Evolutionary conservation across 2,888 invertebrate species (phyloP).

Genomic region (Miltochrista miniata): DNA sequence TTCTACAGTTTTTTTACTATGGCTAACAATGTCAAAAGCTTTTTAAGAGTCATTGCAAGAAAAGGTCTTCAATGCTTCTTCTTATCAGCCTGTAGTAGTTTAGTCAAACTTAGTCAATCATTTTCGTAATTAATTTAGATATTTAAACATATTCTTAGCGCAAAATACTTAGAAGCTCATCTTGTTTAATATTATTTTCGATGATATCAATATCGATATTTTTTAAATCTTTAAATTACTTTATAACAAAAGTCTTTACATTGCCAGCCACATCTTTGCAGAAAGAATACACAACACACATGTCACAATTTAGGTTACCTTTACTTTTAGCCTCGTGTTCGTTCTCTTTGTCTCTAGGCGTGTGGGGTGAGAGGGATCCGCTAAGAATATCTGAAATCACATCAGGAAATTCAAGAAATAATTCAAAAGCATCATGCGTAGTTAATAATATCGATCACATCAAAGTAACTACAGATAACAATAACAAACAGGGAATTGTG

Average conservation of each 20-base stretch:
- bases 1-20: slow-evolving; percentile 37
- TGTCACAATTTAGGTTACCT: slow-evolving; percentile 81
- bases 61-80: too few species aligned
- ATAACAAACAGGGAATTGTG: too few species aligned
- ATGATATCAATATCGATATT: neutral
- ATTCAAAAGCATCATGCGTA: neutral
- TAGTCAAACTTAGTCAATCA: too few species aligned
- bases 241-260: neutral
- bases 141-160: too few species aligned
- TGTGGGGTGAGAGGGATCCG: slow-evolving; percentile 86
- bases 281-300: slow-evolving; percentile 51
- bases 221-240: neutral
- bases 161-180: neutral
- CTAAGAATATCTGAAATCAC: slow-evolving; percentile 89
- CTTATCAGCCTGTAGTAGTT: too few species aligned
- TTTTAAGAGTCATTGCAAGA: neutral
- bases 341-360: slow-evolving; percentile 87
- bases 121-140: too few species aligned
- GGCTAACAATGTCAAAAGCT: slow-evolving; percentile 24
- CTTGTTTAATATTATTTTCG: neutral
- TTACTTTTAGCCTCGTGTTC: slow-evolving; percentile 90
- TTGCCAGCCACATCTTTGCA: slow-evolving; percentile 47
- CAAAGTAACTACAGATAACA: too few species aligned
- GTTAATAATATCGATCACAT: too few species aligned
- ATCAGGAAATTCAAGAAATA: slow-evolving; percentile 33